A percentile compares a stretch with the other conserved stretches of the same genome.
Evolutionary conservation across 1,140 invertebrate species (phyloP).

Genomic region (Drosophila grimshawi): DNA sequence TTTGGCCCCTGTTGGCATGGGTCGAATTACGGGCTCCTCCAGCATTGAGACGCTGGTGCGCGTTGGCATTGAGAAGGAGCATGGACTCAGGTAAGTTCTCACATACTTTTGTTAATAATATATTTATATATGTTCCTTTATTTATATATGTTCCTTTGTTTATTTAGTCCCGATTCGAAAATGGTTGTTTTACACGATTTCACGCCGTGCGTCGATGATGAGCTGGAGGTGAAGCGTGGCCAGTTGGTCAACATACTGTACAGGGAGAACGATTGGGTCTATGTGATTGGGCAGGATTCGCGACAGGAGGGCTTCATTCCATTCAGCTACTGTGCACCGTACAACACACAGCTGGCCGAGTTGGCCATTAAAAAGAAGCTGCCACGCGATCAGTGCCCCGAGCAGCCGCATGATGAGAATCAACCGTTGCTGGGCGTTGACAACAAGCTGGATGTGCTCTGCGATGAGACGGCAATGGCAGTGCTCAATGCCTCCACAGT

Average conservation of each 20-base stretch:
- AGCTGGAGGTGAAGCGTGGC: conserved; percentile 90
- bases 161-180: conserved; percentile 93
- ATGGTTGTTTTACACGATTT: conserved; percentile 98
- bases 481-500: conserved; percentile 34
- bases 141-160: not conserved
- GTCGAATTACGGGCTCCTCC: conserved; percentile 96
- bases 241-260: conserved; percentile 96
- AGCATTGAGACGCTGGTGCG: conserved; percentile 97
- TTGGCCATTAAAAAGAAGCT: conserved; percentile 94
- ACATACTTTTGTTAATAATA: not conserved
- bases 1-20: conserved; percentile 86
- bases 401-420: conserved; percentile 67
- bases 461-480: conserved; percentile 44
- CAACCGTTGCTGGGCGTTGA: conserved; percentile 81
- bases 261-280: conserved; percentile 98
- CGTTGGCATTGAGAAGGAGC: conserved; percentile 97
- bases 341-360: conserved; percentile 91
- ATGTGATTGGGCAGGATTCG: conserved; percentile 95
- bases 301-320: conserved; percentile 97
- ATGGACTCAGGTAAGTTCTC: conserved; percentile 87
- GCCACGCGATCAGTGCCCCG: conserved; percentile 87
- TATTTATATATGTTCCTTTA: not conserved
- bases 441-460: conserved; percentile 83
- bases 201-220: conserved; percentile 97
- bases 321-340: conserved; percentile 95